Conservation (phyloP, 2,888 invertebrate species). For the Drosophila diplacantha region DNA sequence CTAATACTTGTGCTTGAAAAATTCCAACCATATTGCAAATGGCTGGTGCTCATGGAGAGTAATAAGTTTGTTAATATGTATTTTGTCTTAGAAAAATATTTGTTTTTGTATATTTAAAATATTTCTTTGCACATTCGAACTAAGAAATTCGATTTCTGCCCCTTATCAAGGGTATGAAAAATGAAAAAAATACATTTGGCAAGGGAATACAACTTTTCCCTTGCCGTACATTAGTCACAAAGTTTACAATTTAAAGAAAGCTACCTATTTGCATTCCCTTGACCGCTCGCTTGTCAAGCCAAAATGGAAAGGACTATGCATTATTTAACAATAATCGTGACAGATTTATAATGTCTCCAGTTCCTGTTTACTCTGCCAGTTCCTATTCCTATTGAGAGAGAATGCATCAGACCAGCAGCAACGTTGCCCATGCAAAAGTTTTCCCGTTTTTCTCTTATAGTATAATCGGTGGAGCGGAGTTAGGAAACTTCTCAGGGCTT, state of each 20-base stretch:
- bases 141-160: not conserved
- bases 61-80: not conserved
- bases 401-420: slow-evolving; percentile 30
- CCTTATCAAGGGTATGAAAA: not conserved
- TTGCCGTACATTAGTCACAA: not conserved
- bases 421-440: slow-evolving; percentile 25
- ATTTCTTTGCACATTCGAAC: not conserved
- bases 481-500: slow-evolving; percentile 13
- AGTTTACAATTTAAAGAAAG: slow-evolving; percentile 11
- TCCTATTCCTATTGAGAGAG: slow-evolving; percentile 21
- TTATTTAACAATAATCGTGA: slow-evolving; percentile 48
- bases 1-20: not conserved
- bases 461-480: slow-evolving; percentile 26
- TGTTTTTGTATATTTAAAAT: not conserved
- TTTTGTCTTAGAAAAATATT: not conserved
- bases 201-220: not conserved
- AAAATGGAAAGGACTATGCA: slow-evolving; percentile 26
- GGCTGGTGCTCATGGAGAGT: too few relatives aligned
- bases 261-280: slow-evolving; percentile 4
- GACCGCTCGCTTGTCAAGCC: slow-evolving; percentile 9
- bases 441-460: slow-evolving; percentile 17
- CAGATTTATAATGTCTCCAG: slow-evolving; percentile 43
- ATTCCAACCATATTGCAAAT: too few relatives aligned
- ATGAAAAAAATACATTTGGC: not conserved
- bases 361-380: slow-evolving; percentile 15